These are phyloP conservation scores for Romanomermis culicivorax DNA, from an alignment of 2,888 invertebrate genomes.

Conservation along the genomic window DNA sequence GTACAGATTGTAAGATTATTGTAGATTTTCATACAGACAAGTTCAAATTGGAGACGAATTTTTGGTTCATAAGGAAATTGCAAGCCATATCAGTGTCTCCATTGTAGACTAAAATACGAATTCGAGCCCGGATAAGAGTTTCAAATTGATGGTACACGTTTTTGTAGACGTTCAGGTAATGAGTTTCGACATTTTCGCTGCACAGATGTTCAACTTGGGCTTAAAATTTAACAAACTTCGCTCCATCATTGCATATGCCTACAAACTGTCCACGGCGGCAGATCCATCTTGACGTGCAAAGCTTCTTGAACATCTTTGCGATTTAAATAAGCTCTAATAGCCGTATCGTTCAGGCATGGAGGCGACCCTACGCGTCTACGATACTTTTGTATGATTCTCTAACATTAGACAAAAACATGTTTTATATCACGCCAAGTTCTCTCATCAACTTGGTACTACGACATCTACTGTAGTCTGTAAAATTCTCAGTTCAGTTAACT, in stretches of 20 bases:
- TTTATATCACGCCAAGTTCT: too few relatives aligned
- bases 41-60: conserved; percentile 22
- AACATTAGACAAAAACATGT: too few relatives aligned
- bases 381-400: too few relatives aligned
- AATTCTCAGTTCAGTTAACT: too few relatives aligned
- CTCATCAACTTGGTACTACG: too few relatives aligned
- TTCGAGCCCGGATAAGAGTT: neutral
- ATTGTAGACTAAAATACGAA: conserved; percentile 29
- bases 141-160: conserved; percentile 9
- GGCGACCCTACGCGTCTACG: too few relatives aligned
- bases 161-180: conserved; percentile 10
- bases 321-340: conserved; percentile 19
- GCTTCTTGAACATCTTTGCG: conserved; percentile 19
- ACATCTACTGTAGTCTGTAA: too few relatives aligned
- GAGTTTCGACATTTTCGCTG: conserved; percentile 5
- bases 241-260: conserved; percentile 3
- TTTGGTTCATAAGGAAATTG: conserved; percentile 32
- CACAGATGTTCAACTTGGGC: neutral
- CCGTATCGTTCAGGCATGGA: conserved; percentile 19
- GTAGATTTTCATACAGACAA: too few relatives aligned
- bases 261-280: conserved; percentile 6
- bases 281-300: conserved; percentile 17
- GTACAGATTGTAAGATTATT: neutral
- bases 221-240: neutral
- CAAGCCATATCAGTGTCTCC: conserved; percentile 34